Evolutionary conservation across 1,140 invertebrate species (phyloP).

Genomic region (Theocolax elegans): DNA sequence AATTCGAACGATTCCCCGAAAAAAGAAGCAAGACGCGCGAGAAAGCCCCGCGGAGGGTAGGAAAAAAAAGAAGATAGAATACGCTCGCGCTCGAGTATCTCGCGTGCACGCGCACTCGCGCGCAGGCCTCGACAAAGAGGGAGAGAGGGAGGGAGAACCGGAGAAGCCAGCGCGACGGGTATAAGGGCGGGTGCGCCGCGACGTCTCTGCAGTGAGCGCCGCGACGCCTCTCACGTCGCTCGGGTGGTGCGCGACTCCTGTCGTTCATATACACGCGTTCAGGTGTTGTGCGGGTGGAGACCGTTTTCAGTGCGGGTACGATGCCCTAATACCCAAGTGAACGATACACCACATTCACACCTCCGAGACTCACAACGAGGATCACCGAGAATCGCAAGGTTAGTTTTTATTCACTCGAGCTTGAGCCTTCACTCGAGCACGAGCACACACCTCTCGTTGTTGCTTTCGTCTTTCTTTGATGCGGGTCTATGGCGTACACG

Average conservation of each 20-base stretch:
- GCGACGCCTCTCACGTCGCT: constrained; percentile 54
- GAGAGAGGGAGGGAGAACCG: constrained; percentile 24
- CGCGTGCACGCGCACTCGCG: neutral
- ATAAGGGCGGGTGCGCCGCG: constrained; percentile 66
- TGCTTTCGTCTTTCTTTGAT: no score
- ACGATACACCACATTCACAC: no score
- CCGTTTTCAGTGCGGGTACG: neutral
- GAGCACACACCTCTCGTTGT: no score
- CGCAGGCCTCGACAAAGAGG: constrained; percentile 3
- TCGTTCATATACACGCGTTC: neutral
- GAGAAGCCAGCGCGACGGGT: constrained; percentile 46
- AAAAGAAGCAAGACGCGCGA: no score
- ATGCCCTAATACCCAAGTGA: no score
- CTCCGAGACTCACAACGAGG: no score
- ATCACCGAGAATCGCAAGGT: neutral
- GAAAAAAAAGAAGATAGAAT: neutral
- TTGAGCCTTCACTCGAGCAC: no score
- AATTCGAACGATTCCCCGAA: no score
- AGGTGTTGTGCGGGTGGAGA: neutral
- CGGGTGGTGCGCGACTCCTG: neutral
- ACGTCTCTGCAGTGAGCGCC: constrained; percentile 65
- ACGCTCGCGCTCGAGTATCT: neutral
- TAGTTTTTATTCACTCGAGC: no score
- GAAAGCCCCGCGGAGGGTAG: neutral
- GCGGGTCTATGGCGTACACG: no score